Base-by-base conservation (phyloP, 2,797 vertebrate genomes). In the Brotula barbata region DNA sequence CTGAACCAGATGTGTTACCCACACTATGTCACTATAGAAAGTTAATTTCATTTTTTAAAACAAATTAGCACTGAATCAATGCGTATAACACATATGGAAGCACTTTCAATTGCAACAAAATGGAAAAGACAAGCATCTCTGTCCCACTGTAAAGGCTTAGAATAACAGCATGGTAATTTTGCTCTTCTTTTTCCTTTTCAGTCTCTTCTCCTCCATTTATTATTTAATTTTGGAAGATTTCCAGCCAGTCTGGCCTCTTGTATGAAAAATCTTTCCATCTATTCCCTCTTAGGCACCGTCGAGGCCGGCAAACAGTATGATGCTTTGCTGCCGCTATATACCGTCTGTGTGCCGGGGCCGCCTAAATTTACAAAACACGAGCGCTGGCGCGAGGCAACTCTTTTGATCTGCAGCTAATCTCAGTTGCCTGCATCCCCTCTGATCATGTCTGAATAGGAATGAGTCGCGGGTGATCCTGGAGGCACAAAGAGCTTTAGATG, bases 361-460 rank as follows among this genome's bases (percentile, higher is more conserved):
- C 83, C 85, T 87, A 85, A 87, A 88, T 83, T 89, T 86, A 90
- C 89, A 88, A 90, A 90, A 92, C 87, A 89, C 68, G 63, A 88
- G 86, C 70, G 76, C 85, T 85, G 85, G 82, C 84, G 75, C 83
- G 83, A 87, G 87, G 87, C 87, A 78, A 77, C 73, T 82, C 84
- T 85, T 91, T 91, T 91, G 89, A 91, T 91, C 89, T 92, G 81
- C 66, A 68, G 87, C 88, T 92, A 90, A 92, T 93, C 90, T 92
- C 85, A 85, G 88, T 89, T 88, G 87, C 88, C 89, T 91, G 87
- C 86, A 84, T 91, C 89, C 89, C 87, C 87, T 90, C 87, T 90
- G 89, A 91, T 91, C 87, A 81, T 82, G 89, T 91, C 89, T 90
- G 89, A 91, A 90, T 91, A 90, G 87, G 85, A 91, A 91, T 89